Base-by-base conservation (phyloP, 2,113 vertebrate species). In the Cebidichthys violaceus region DNA sequence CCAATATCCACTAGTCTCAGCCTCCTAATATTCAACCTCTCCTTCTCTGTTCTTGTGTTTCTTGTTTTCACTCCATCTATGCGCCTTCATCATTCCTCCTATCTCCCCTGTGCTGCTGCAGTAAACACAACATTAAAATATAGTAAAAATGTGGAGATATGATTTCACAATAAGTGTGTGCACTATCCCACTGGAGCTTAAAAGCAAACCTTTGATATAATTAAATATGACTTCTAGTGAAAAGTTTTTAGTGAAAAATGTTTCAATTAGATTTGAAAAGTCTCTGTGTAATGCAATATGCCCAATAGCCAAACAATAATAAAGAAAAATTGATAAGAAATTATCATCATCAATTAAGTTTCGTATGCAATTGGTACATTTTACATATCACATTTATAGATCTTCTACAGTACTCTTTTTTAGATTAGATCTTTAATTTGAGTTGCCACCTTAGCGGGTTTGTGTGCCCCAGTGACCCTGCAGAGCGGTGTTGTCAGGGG, bases 1-100 rank as follows among this genome's bases (percentile, higher is more conserved):
- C 72, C 81, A 86, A 85, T 86, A 90, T 89, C 74, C 79, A 81
- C 62, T 54, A 22, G 65, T 14, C 77, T 78, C 52, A 79, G 18
- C 35, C 33, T 69, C 57, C 52, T 73, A 67, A 80, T 74, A 73
- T 61, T 61, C 59, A 20, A 17, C 5, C 22, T 71, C 59, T 75
- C 68, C 59, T 47, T 76, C 41, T 74, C 2, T 45, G 4, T 65
- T n/a, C n/a, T 24, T 57, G 24, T 22, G 22, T 61, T 69, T 35
- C 59, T 29, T 14, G 22, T 4, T 45, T 29, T 64, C 77, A 33
- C 31, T 66, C 43, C 41, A 43, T 77, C 57, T 61, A 15, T 61
- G 29, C 54, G 27, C 2, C 64, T 43, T 54, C 61, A 41, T 45
- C 64, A 70, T 67, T 72, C 50, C 31, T 41, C 45, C 37, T 57